phyloP scores from a whole-genome alignment of 2,797 vertebrate species.

The Mus caroli region DNA sequence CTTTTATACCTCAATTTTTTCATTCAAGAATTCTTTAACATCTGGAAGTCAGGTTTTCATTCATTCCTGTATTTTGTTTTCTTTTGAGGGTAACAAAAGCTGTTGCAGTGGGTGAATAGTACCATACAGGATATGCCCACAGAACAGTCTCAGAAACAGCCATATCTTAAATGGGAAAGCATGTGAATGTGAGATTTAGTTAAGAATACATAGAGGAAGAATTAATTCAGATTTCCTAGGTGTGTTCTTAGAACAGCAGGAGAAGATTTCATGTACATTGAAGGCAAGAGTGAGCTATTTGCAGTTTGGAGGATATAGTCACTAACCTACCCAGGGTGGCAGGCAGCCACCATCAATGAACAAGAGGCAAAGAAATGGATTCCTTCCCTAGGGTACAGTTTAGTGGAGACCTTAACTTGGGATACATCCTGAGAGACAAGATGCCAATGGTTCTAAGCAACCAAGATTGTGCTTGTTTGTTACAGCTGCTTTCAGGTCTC shows the following conservation, averaged over 20 bases:
- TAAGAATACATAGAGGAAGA: neutral
- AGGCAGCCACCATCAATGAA: neutral
- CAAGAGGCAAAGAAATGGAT: neutral
- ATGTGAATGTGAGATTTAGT: neutral
- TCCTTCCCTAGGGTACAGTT: neutral
- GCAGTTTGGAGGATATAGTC: neutral
- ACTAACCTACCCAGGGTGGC: too few species aligned
- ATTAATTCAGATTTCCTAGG: too few species aligned
- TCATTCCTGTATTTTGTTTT: neutral
- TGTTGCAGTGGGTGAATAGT: neutral
- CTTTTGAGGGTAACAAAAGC: neutral
- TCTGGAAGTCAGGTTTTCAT: neutral
- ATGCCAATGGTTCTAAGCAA: neutral
- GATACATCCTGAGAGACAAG: neutral
- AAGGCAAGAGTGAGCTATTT: neutral
- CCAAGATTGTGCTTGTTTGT: neutral
- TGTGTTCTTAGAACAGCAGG: neutral
- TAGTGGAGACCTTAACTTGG: neutral
- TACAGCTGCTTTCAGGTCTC: neutral
- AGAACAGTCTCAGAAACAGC: neutral
- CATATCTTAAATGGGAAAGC: neutral
- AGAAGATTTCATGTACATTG: too few species aligned
- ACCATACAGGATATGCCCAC: neutral
- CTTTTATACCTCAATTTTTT: slow-evolving; percentile 25
- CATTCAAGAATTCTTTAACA: neutral